Percentiles rank a stretch among this genome's conserved stretches.
Conservation (phyloP, 2,797 vertebrate species). For the Acanthurus tractus region DNA sequence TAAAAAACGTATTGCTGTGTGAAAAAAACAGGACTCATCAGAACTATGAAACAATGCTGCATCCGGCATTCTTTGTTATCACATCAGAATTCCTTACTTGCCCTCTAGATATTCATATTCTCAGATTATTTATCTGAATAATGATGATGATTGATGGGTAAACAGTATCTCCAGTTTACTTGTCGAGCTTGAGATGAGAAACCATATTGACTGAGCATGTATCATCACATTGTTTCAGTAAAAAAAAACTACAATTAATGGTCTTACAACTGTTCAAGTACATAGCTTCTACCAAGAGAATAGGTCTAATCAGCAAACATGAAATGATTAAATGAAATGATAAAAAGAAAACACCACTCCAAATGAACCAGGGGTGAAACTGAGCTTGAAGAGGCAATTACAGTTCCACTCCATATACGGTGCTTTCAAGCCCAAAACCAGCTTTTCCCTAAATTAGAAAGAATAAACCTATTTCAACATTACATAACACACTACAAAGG, state of each 20-base stretch:
- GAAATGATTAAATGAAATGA: background rate
- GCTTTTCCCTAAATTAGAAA: conserved; percentile 29
- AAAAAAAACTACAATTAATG: background rate
- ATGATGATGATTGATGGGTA: background rate
- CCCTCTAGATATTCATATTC: background rate
- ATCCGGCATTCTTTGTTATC: background rate
- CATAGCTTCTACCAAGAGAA: too few species aligned
- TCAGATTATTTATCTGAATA: background rate
- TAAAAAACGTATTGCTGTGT: background rate
- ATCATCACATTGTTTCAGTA: background rate
- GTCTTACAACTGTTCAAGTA: background rate
- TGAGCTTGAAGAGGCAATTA: conserved; percentile 4
- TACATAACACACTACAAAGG: conserved; percentile 5
- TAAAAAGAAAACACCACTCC: background rate
- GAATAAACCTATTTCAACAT: conserved; percentile 21
- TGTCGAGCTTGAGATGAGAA: background rate
- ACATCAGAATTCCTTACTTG: background rate
- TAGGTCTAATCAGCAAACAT: conserved; percentile 14
- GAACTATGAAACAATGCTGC: background rate
- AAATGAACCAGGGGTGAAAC: background rate
- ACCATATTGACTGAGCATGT: background rate
- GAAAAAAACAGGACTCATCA: background rate
- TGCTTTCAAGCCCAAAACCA: conserved; percentile 30
- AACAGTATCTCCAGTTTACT: background rate
- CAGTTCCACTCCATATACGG: conserved; percentile 12